Evolutionary conservation across 2,113 vertebrate genomes (phyloP).

Genomic region (Recurvirostra avosetta): DNA sequence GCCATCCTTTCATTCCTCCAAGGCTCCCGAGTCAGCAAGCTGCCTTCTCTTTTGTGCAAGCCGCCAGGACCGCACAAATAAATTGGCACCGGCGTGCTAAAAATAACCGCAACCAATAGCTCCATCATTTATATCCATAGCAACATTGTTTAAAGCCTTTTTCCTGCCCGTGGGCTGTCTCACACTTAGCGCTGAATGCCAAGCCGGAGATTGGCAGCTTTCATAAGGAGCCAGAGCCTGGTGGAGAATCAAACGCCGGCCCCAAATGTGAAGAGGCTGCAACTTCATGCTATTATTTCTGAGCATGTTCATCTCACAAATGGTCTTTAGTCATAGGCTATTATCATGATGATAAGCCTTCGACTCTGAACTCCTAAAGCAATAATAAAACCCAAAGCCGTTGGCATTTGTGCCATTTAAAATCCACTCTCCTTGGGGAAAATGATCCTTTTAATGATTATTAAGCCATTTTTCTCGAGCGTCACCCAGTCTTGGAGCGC

Average conservation of each 20-base stretch:
- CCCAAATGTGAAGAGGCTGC: neutral
- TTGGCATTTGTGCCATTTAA: conserved; percentile 38
- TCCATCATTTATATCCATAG: conserved; percentile 75
- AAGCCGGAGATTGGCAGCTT: conserved; percentile 13
- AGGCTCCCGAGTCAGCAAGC: neutral
- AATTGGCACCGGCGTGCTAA: conserved; percentile 69
- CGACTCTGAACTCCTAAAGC: conserved; percentile 1
- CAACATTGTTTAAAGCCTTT: conserved; percentile 70
- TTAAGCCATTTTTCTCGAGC: conserved; percentile 34
- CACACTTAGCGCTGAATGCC: neutral
- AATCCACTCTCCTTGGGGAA: conserved; percentile 36
- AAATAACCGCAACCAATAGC: conserved; percentile 69
- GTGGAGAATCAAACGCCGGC: neutral
- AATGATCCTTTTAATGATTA: conserved; percentile 53
- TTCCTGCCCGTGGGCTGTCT: conserved; percentile 60
- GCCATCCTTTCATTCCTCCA: neutral
- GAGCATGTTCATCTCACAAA: conserved; percentile 39
- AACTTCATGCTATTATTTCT: neutral
- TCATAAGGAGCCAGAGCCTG: neutral
- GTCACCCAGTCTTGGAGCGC: neutral
- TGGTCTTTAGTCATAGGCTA: conserved; percentile 19
- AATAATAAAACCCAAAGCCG: conserved; percentile 14
- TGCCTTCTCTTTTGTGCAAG: conserved; percentile 29
- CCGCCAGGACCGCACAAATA: conserved; percentile 61
- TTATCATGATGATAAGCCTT: conserved; percentile 33